phyloP scores from a whole-genome alignment of 2,797 vertebrate genomes.

The Telmatherina bonti region DNA sequence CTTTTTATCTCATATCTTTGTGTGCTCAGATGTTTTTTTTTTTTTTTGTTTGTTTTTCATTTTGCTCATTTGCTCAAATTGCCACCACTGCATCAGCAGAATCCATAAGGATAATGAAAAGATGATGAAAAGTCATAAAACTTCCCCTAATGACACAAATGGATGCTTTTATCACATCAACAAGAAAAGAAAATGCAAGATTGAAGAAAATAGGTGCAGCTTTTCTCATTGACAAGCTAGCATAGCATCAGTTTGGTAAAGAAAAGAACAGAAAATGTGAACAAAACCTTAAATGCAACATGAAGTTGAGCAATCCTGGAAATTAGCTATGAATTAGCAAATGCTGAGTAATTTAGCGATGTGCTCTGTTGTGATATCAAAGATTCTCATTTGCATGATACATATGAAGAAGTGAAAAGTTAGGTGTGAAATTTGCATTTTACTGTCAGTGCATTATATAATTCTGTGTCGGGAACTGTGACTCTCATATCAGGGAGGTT shows the following conservation, averaged over 20 bases:
- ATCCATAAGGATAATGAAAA: conserved; percentile 36
- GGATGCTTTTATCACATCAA: conserved; percentile 53
- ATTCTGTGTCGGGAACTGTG: neutral
- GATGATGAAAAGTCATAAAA: conserved; percentile 55
- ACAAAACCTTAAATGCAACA: neutral
- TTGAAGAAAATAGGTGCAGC: conserved; percentile 42
- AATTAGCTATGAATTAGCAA: conserved; percentile 20
- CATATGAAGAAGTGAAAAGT: conserved; percentile 21
- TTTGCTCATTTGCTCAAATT: conserved; percentile 37
- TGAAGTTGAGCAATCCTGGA: conserved; percentile 26
- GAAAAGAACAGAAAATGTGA: neutral
- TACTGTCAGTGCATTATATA: neutral
- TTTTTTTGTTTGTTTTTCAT: too few relatives aligned
- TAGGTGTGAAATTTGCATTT: conserved; percentile 17
- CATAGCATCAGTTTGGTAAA: neutral
- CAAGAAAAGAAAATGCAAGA: conserved; percentile 42
- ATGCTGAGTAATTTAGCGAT: conserved; percentile 22
- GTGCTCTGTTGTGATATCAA: conserved; percentile 25
- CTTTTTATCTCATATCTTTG: conserved; percentile 35
- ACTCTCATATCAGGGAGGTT: neutral
- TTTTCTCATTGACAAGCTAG: conserved; percentile 12
- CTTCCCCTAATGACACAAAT: conserved; percentile 43
- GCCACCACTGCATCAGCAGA: conserved; percentile 30
- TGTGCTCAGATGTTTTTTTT: conserved; percentile 55
- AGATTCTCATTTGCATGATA: conserved; percentile 21